A percentile compares a stretch with the other conserved stretches of the same genome.
These are phyloP conservation scores for Neomicropteryx cornuta DNA, from an alignment of 1,140 invertebrate genomes.

Conservation along the genomic window DNA sequence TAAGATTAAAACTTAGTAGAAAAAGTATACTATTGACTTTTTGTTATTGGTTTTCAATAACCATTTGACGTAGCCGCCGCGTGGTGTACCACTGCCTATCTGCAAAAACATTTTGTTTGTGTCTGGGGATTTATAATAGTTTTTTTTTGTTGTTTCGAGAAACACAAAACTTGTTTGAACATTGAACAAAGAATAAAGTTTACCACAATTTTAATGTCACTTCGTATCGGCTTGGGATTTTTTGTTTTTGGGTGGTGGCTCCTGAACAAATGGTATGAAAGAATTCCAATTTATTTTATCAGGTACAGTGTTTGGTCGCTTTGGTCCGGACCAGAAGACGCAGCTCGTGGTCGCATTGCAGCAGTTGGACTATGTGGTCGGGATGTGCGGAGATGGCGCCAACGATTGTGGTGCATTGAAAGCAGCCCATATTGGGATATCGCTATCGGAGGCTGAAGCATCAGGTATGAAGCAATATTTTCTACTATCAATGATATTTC, in stretches of 20 bases:
- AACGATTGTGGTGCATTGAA: constrained; percentile 91
- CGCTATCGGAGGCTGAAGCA: constrained; percentile 87
- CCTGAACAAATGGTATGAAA: neutral
- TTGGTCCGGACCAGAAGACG: constrained; percentile 94
- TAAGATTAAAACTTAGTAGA: too few species aligned
- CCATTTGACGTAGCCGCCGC: too few species aligned
- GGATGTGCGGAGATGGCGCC: constrained; percentile 89
- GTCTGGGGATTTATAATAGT: too few species aligned
- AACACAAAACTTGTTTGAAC: too few species aligned
- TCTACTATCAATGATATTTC: neutral
- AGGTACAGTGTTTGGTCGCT: constrained; percentile 84
- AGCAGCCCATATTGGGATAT: constrained; percentile 90
- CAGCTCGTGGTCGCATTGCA: constrained; percentile 80
- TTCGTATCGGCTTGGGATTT: neutral
- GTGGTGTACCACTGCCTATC: too few species aligned
- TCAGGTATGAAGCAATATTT: constrained; percentile 22
- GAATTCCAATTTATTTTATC: neutral
- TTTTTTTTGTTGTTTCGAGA: too few species aligned
- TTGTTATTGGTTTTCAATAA: too few species aligned
- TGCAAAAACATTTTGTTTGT: too few species aligned
- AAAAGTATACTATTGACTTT: too few species aligned
- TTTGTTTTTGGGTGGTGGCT: neutral
- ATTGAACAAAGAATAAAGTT: too few species aligned
- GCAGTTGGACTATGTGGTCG: constrained; percentile 68
- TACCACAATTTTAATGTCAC: too few species aligned